Base-by-base conservation (phyloP, 2,888 invertebrate genomes). In the Catonia carolina region DNA sequence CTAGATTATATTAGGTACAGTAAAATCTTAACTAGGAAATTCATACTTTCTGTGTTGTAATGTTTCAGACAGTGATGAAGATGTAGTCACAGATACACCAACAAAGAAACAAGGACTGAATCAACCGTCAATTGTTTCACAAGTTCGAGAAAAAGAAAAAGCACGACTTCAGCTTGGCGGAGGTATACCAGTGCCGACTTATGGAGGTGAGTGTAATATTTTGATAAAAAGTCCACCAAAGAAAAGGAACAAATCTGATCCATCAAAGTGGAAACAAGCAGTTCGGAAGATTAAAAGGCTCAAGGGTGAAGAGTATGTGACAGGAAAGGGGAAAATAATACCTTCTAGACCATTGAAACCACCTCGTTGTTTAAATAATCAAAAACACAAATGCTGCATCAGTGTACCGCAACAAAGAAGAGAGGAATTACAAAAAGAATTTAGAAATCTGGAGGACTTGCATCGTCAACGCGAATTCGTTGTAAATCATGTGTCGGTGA, bases 311-410 rank as follows among this genome's bases (percentile, higher is more conserved):
- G 41, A 41, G n/a, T 41, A 41, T 41, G 7, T 5, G 8, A 41
- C 41, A 14, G 41, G 41, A 6, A 14, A 14, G 20, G 41, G 41
- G n/a, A 41, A 41, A n/a, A 41, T 41, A 41, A 41, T 41, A n/a
- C 41, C 41, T 41, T 17, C 41, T 41, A 41, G 41, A 14, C 37
- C 15, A 41, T 41, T 41, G 15, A 41, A 41, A 20, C 41, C 41
- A 41, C 41, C 6, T 41, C 14, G 14, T 18, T 41, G 41, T 41
- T 41, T 14, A n/a, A 41, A 41, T 18, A 41, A 41, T 41, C 41
- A 17, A 17, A 41, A 41, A 10, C 41, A 41, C 41, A 41, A n/a
- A 17, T 41, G 41, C 15, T 18, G 8, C 41, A 41, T 6, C n/a
- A 8, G 20, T 41, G 41, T n/a, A 41, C 41, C 41, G 7, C 15